Conservation (phyloP, 2,888 invertebrate genomes). For the Antheraea yamamai region DNA sequence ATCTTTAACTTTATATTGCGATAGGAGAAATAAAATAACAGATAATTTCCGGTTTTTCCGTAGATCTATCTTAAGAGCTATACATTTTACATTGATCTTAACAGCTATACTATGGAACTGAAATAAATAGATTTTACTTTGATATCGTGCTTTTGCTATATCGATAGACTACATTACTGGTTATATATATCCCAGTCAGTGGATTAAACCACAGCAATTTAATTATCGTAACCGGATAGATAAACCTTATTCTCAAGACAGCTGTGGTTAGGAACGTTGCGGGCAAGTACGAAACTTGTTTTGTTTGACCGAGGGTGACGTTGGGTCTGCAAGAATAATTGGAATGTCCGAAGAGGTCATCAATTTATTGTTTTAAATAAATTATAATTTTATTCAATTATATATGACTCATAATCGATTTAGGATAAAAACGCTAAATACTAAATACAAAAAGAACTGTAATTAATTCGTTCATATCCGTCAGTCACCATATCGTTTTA, state of each 20-base stretch:
- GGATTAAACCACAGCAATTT: constrained; percentile 14
- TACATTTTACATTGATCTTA: neutral
- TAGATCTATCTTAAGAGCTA: too few species aligned
- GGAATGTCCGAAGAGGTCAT: neutral
- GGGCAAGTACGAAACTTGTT: constrained; percentile 1
- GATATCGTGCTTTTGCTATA: neutral
- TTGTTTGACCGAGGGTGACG: neutral
- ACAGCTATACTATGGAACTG: neutral
- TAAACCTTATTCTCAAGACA: constrained; percentile 11
- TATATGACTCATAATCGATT: neutral
- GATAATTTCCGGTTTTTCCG: neutral
- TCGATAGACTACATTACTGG: neutral
- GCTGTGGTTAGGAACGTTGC: constrained; percentile 12
- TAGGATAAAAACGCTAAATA: neutral
- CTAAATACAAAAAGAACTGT: too few species aligned
- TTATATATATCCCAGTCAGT: neutral
- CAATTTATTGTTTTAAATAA: neutral
- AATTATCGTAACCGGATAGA: constrained; percentile 9
- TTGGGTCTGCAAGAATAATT: constrained; percentile 22
- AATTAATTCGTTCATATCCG: too few species aligned
- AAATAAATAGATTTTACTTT: neutral
- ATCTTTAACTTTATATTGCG: neutral
- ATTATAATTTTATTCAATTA: neutral
- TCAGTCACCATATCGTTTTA: too few species aligned
- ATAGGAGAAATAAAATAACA: neutral